Base-by-base conservation (phyloP, 2,113 vertebrate genomes). In the Xenopus laevis region DNA sequence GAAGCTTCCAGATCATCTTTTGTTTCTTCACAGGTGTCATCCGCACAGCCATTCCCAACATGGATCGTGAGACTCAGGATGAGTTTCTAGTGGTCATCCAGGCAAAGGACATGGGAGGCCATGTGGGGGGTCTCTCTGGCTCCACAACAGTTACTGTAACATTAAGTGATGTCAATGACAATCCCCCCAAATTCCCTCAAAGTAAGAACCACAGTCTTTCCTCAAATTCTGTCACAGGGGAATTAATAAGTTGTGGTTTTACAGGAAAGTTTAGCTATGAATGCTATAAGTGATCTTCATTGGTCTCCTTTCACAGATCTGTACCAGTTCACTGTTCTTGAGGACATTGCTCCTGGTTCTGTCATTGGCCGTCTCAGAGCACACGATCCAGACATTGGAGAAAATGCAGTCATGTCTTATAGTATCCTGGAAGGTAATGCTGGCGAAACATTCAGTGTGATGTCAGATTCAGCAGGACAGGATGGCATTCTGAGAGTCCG, bases 161-260 rank as follows among this genome's bases (percentile, higher is more conserved):
- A 46, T 90, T 95, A 71, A 93, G 85, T 2, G 94, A 95, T 30
- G 88, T 92, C 79, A 99, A 99, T 62, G 96, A 99, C 84, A 99
- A 98, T 83, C 97, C 97, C 63, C 97, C 97, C 58, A 99, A 98
- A 87, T 99, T 99, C 85, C 93, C 96, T 1, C 96, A 98, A 87
- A 98, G 96, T 99, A 89, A 98, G 96, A 90, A 91, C 21, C 53
- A 21, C 6, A 65, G 8, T 2, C 17, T 27, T 27, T 4, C 7
- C 53, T n/a, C 15, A n/a, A 40, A 40, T 40, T 40, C 33, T 40
- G 33, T 9, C 6, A 40, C 8, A 40, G 8, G 6, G 6, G 33
- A 40, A 40, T 40, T 40, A 40, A 40, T 40, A 40, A 40, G 33
- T 7, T 6, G 33, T 40, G 33, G 33, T 40, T 40, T 40, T 27